A percentile compares a stretch with the other conserved stretches of the same genome.
Conservation (phyloP, 53 echinoderm and acorn worm genomes). For the Pentamera pediparva region DNA sequence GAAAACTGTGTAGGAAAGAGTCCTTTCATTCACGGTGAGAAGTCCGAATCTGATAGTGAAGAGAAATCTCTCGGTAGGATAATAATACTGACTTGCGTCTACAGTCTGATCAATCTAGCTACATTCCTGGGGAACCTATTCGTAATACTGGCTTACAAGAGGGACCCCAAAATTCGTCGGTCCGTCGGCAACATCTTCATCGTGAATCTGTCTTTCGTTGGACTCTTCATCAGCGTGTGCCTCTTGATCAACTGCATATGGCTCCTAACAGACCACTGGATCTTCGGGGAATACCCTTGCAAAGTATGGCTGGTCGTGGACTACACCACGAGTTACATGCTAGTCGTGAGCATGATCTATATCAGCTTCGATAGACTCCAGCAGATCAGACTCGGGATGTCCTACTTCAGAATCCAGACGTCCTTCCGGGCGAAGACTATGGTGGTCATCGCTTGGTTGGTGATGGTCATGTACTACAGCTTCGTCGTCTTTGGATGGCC, state of each 20-base stretch:
- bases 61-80: no score
- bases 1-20: no score
- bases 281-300: constrained; percentile 59
- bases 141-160: constrained; percentile 53
- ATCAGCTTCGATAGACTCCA: constrained; percentile 65
- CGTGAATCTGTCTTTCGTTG: constrained; percentile 56
- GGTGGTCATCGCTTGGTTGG: constrained; percentile 37
- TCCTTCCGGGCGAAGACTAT: constrained; percentile 19
- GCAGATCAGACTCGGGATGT: constrained; percentile 39
- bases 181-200: constrained; percentile 58
- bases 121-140: constrained; percentile 60
- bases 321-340: constrained; percentile 49
- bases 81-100: no score
- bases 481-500: constrained; percentile 21
- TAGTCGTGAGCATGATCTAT: constrained; percentile 49
- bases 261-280: constrained; percentile 46
- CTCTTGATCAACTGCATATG: constrained; percentile 53
- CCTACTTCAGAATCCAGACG: constrained; percentile 31
- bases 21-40: no score
- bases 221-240: constrained; percentile 43
- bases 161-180: constrained; percentile 43
- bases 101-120: constrained; percentile 7
- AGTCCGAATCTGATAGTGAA: no score
- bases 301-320: constrained; percentile 65
- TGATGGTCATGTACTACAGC: constrained; percentile 24